Evolutionary conservation across 2,797 vertebrate species (phyloP), one percentile per base, ranked within the genome.

Genomic region (Pyrocephalus nanus): DNA sequence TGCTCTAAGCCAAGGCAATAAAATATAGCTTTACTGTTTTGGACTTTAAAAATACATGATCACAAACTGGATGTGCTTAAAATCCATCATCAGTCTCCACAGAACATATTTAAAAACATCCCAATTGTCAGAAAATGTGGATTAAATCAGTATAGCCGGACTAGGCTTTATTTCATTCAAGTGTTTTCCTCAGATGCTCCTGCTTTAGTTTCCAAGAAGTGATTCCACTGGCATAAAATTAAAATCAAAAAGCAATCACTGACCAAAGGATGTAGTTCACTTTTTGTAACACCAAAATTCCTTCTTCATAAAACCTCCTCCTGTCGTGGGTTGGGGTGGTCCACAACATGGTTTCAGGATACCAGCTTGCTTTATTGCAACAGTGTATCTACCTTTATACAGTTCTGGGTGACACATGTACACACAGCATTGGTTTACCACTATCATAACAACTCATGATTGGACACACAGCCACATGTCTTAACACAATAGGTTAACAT

Each of bases 111-210:
- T 80, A 22, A 93, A 95, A 94, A 88, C 86, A 94, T 86, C 81
- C 65, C 47, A 69, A 32, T 86, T 7, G 0, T 76, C 69, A 77
- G 38, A 86, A 96, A 95, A 95, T 55, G 34, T 85, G 75, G 86
- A 80, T 94, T 83, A 85, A 87, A 91, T 94, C 89, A 96, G 81
- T 57, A 79, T 19, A 94, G 38, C 50, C 84, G 94, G 81, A 53
- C 86, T 47, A 87, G 21, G 45, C 43, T 89, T 90, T n/a, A 73
- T 58, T 83, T 74, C 55, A 54, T 55, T 71, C 38, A 50, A 70
- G 53, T 64, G 34, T 64, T 95, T 89, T 88, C 75, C 78, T 94
- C 88, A 92, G 91, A 57, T 82, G 88, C 45, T 94, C 65, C 67
- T 26, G 18, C 72, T 91, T 90, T 60, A 74, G 42, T 55, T 93